phyloP scores from a whole-genome alignment of 2,113 vertebrate genomes.

The Catharus minimus region DNA sequence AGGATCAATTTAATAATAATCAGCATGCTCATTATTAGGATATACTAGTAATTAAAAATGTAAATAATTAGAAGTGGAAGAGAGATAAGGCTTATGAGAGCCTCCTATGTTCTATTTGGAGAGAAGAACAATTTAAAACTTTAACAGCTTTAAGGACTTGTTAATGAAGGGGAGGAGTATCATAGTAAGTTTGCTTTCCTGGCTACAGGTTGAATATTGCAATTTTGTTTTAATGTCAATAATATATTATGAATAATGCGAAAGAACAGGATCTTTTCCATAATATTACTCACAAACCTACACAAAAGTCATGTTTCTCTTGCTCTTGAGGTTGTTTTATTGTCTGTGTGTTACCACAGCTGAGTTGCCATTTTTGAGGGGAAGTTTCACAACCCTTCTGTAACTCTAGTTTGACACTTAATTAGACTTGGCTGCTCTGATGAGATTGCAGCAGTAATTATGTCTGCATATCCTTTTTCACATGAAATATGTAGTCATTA shows the following conservation, averaged over 20 bases:
- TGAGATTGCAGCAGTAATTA: conserved; percentile 39
- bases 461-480: neutral
- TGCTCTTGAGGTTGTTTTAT: neutral
- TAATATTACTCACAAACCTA: neutral
- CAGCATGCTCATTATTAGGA: neutral
- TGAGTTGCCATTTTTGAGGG: neutral
- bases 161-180: neutral
- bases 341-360: neutral
- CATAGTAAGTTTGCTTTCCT: neutral
- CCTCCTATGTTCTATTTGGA: neutral
- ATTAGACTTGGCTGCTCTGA: conserved; percentile 27
- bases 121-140: neutral
- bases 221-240: neutral
- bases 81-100: neutral
- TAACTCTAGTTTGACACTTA: conserved; percentile 15
- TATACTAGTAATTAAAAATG: neutral
- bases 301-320: neutral
- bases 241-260: neutral
- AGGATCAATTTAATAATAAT: neutral
- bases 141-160: neutral
- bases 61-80: neutral
- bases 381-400: conserved; percentile 5
- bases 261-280: neutral
- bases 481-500: conserved; percentile 42
- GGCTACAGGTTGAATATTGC: neutral